A percentile compares a stretch with the other conserved stretches of the same genome.
phyloP scores from a whole-genome alignment of 2,113 vertebrate genomes.

The Bubo bubo region DNA sequence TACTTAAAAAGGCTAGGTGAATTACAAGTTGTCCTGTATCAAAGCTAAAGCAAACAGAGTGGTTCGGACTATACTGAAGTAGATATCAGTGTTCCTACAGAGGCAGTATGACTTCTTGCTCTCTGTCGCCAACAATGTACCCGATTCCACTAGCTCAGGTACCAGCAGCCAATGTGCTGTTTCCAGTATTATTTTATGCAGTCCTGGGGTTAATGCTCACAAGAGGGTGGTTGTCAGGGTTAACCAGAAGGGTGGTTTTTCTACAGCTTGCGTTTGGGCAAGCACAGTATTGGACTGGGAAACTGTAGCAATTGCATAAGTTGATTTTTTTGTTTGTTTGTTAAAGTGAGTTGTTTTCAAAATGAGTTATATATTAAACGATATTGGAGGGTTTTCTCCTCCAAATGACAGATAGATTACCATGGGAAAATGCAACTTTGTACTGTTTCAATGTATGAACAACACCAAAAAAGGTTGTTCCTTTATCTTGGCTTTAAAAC shows the following conservation, averaged over 20 bases:
- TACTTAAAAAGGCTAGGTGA: neutral
- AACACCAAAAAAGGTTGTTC: neutral
- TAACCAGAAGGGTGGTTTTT: neutral
- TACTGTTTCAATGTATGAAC: neutral
- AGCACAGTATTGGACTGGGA: neutral
- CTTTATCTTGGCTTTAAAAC: neutral
- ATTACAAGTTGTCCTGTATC: neutral
- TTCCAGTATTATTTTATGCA: neutral
- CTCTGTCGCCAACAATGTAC: neutral
- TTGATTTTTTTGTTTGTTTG: neutral
- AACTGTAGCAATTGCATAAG: neutral
- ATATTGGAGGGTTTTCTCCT: neutral
- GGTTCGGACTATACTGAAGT: neutral
- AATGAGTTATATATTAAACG: neutral
- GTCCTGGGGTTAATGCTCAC: neutral
- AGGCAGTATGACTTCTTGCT: neutral
- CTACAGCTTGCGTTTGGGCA: neutral
- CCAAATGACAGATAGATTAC: neutral
- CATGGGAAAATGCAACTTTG: neutral
- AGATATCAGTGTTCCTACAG: neutral
- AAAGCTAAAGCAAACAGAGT: neutral
- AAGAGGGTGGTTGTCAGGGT: neutral
- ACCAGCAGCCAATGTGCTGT: neutral
- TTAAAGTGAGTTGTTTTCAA: neutral
- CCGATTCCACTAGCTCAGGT: neutral